Evolutionary conservation across 35 echinoderm and acorn worm genomes (phyloP), one percentile per base, ranked within the genome.

Genomic region (Strongylocentrotus purpuratus): DNA sequence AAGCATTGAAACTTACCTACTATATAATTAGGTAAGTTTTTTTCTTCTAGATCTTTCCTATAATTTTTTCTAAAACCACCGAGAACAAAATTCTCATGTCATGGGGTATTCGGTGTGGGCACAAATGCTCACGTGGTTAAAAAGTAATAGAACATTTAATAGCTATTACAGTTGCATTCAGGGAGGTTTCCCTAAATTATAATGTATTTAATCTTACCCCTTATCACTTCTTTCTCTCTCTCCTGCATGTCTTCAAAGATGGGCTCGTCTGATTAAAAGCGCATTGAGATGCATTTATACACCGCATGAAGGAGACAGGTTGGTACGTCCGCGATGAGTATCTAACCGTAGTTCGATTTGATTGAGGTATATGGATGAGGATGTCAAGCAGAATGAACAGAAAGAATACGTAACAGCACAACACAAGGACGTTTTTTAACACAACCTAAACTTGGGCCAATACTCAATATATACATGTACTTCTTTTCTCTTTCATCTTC

Each of bases 281-380:
- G 28, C 32, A 93, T 93, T 93, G 91, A 58, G 31, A 93, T 93
- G 91, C 91, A 93, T 93, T 93, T 93, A 93, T 93, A 93, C 91
- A 93, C 15, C 91, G 48, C 31, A 12, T 58, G 45, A 15, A 46
- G 87, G 33, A 89, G 32, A 89, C 45, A 41, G 20, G 65, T 78
- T 89, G 85, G 31, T 7, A 10, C 46, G 89, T 28, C 22, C 91
- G 45, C 48, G 91, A 93, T 93, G 91, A 12, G 9, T 58, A 58
- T 93, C 91, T 47, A 93, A 93, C 17, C 91, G 91, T 93, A 78
- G 22, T 15, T 18, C 17, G 28, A 93, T 46, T 93, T 58, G 46
- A 46, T 46, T 93, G 45, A 14, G 45, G 11, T 93, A 46, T 33
- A 92, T 55, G 45, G 91, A 46, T 25, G 48, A 93, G 6, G 87